Evolutionary conservation across 1,140 invertebrate species (phyloP), one percentile per base, ranked within the genome.

Genomic region (Dendrolimus kikuchii): DNA sequence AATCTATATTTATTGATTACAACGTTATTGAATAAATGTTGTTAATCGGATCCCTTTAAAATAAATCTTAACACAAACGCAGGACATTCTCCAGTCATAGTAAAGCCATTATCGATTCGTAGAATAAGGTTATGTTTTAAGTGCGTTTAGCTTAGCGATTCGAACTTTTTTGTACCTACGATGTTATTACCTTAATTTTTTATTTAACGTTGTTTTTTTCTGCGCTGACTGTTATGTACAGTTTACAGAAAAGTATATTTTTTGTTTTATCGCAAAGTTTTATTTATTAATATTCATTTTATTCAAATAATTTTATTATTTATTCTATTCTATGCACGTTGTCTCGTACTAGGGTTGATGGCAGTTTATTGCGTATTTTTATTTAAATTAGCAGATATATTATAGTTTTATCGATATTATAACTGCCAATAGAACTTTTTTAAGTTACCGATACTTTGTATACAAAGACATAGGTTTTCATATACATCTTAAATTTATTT

Each of bases 251-350:
- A 74, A 80, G 62, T 84, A 75, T 82, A 82, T 81, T 83, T 79
- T 81, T 71, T 81, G 80, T 78, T 75, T 71, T 67, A 64, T 71
- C 67, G 57, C 82, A 82, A 80, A 86, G 83, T 75, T 79, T 77
- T 86, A 72, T 73, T 46, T 10, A 10, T 46, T 5, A 10, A 23
- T 73, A 79, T 76, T 68, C 73, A 77, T 77, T 78, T 69, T 78
- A 82, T 75, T 74, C 74, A 77, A 58, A 64, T 73, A 68, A 65
- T 67, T 68, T 88, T 77, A 82, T 55, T 76, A 81, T 77, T 76
- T 79, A 79, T 70, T 72, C 55, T 71, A 55, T 45, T 59, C 49
- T 51, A 66, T 70, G 59, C 71, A 58, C 68, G 72, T 78, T 73
- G 62, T 57, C 60, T 76, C 57, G 60, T 70, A 49, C 71, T 69